Percentiles rank a stretch among this genome's conserved stretches.
These are phyloP conservation scores for Urophycis tenuis DNA, from an alignment of 2,797 vertebrate species.

Conservation along the genomic window DNA sequence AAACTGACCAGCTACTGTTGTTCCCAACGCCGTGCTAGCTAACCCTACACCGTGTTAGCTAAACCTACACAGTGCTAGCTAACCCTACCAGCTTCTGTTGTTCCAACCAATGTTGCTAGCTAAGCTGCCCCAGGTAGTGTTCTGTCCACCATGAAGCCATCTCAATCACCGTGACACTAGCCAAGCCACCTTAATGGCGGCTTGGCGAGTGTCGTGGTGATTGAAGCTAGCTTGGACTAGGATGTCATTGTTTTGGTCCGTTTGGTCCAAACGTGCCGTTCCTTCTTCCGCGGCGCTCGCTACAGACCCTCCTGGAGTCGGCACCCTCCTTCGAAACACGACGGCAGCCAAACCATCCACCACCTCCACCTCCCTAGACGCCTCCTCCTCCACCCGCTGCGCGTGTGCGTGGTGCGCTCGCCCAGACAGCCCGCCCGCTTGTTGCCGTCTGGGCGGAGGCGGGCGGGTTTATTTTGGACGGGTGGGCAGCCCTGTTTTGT, in stretches of 20 bases:
- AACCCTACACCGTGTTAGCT: too few relatives aligned
- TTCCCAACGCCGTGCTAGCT: too few relatives aligned
- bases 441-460: background rate
- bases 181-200: background rate
- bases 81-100: too few relatives aligned
- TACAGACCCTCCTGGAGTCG: background rate
- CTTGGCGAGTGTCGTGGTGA: too few relatives aligned
- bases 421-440: constrained; percentile 22
- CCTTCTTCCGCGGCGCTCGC: background rate
- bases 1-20: too few relatives aligned
- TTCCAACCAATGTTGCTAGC: too few relatives aligned
- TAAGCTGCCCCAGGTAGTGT: background rate
- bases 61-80: background rate
- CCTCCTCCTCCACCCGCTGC: constrained; percentile 27
- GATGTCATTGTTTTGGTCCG: too few relatives aligned
- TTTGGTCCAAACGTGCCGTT: background rate
- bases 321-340: background rate
- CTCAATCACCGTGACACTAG: background rate
- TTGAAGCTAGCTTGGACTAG: too few relatives aligned
- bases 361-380: background rate
- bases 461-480: background rate
- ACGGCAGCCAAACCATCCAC: background rate
- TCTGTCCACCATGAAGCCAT: background rate
- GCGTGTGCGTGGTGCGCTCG: constrained; percentile 16
- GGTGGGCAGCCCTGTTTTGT: background rate